These are phyloP conservation scores for Oplegnathus fasciatus DNA, from an alignment of 2,113 vertebrate genomes.

Conservation along the genomic window DNA sequence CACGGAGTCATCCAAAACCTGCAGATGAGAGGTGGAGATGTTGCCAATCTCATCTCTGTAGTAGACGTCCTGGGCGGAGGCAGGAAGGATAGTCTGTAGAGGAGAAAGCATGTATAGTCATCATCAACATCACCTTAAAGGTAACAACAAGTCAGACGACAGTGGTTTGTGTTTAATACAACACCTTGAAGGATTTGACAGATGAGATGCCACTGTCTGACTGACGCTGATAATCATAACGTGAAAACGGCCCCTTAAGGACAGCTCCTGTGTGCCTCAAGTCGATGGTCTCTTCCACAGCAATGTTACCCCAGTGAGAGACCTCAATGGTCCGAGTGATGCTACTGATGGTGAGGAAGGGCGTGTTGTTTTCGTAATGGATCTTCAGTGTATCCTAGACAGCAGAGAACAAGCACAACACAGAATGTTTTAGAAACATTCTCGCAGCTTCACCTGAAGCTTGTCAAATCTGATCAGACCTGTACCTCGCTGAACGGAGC, in stretches of 20 bases:
- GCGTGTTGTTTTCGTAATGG: slow-evolving; percentile 98
- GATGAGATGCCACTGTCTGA: slow-evolving; percentile 99
- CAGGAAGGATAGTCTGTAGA: slow-evolving; percentile 96
- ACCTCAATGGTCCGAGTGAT: slow-evolving; percentile 96
- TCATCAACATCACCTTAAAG: neutral
- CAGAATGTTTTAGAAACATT: neutral
- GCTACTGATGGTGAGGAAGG: slow-evolving; percentile 95
- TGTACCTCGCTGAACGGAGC: slow-evolving; percentile 93
- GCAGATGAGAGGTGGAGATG: slow-evolving; percentile 97
- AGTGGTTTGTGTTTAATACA: neutral
- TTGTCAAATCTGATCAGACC: neutral
- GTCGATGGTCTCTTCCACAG: slow-evolving; percentile 96
- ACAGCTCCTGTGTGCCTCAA: slow-evolving; percentile 95
- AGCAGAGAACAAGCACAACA: slow-evolving; percentile 8
- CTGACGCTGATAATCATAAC: slow-evolving; percentile 98
- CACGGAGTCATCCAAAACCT: slow-evolving; percentile 96
- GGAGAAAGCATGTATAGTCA: neutral
- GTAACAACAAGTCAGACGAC: neutral
- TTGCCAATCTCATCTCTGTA: slow-evolving; percentile 99
- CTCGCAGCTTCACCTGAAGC: neutral
- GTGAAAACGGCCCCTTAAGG: slow-evolving; percentile 97
- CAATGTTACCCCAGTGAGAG: slow-evolving; percentile 99
- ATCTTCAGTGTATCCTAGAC: slow-evolving; percentile 92
- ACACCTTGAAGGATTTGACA: slow-evolving; percentile 97
- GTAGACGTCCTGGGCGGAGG: slow-evolving; percentile 97